Evolutionary conservation across 2,797 vertebrate species (phyloP), one percentile per base, ranked within the genome.

Genomic region (Pristis pectinata): DNA sequence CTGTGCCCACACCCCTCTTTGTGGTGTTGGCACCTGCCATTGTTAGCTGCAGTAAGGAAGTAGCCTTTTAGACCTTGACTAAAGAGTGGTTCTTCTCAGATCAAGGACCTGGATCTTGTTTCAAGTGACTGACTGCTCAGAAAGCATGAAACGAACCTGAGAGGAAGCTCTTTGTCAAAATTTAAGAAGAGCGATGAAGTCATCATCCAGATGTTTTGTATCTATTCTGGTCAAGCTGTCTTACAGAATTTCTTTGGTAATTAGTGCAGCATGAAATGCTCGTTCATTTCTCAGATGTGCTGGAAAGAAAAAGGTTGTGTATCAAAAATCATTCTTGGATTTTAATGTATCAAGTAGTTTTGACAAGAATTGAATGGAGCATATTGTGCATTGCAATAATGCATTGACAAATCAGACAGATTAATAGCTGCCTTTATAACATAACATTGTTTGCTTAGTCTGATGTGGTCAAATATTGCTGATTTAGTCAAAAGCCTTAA

Each of bases 311-410:
- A 5, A 44, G 77, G 70, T 30, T 91, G n/a, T 91, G 59, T 41
- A 67, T 91, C 59, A 91, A 87, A 94, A 72, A 94, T n/a, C 70
- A 76, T 34, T 53, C 30, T 94, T 17, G 17, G 49, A 53, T 13
- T 72, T 94, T 76, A 94, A 76, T 49, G 19, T 56, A 41, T 76
- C 92, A 93, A 93, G 70, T 53, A 72, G 72, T 72, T 94, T 76
- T 94, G 92, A 94, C 92, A 94, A 72, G 92, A 76, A 53, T 61
- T 94, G 70, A 94, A 94, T 56, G 70, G 87, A 24, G 19, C 64
- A 61, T 41, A 87, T 9, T 67, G 61, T 41, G 11, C 22, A 44
- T 93, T 72, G 34, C 91, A 44, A 70, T 41, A 72, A 13, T 24
- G 67, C 41, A 13, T 76, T 74, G 72, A 76, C 44, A 56, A 49